Evolutionary conservation across 2,797 vertebrate genomes (phyloP), one percentile per base, ranked within the genome.

Genomic region (Nothura maculosa): DNA sequence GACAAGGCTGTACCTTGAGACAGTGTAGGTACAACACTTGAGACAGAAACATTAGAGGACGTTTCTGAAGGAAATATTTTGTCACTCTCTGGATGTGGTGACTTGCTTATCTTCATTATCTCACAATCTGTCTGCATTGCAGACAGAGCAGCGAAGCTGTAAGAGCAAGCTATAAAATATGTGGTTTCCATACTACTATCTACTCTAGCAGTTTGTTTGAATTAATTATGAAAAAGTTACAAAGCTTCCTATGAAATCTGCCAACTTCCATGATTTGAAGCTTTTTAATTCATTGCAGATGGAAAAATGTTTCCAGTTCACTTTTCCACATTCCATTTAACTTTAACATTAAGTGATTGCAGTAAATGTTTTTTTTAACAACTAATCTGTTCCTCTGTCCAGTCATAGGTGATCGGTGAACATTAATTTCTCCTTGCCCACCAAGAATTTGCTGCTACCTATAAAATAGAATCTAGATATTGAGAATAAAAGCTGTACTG

Each of bases 281-380:
- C 2, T 50, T 94, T 92, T 72, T 66, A 27, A 18, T 63, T 84
- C 66, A 28, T 5, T 64, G 43, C 24, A 42, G 7, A 12, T 75
- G 90, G 92, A 62, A 77, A 90, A 86, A 52, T 7, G 12, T 74
- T 70, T 48, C 34, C 16, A 20, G 79, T 90, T 40, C 13, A 3
- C 17, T 91, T 81, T 89, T 64, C 16, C 14, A 2, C 2, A 3
- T 85, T 86, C 28, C 10, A 3, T 79, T 88, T 86, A 60, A 43
- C 27, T 54, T 62, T 5, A 62, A 0, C 1, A 4, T 66, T 73
- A 1, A 1, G n/a, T 5, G 5, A 27, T 13, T 60, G 5, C 5
- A 66, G 8, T 81, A 27, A 36, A 0, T 27, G 0, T 5, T 50
- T 54, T 54, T 72, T 77, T 28, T 16, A 43, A 6, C 42, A 40